Evolutionary conservation across 2,888 invertebrate species (phyloP), one percentile per base, ranked within the genome.

Genomic region (Megamerina dolium): DNA sequence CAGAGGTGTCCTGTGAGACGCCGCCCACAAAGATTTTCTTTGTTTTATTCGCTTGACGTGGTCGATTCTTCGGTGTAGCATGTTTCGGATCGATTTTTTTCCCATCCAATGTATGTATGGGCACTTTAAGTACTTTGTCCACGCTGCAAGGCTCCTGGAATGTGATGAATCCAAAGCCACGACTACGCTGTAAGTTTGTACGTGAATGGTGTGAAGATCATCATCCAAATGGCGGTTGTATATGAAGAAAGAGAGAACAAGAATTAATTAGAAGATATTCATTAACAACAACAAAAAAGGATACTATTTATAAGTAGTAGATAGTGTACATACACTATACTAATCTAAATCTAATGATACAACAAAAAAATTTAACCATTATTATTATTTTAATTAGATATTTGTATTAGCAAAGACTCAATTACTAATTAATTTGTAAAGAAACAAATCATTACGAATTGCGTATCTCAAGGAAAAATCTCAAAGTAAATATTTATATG

Each of bases 31-130:
- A 91, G 55, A 91, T 91, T 76, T 91, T 91, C 75, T 90, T 91
- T 57, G 88, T 89, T 63, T 88, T 86, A 67, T 87, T 88, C 42
- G 87, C 85, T 61, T 80, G 81, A 59, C 87, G 84, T 31, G 89
- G 88, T 26, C 89, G 81, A 56, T 89, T 90, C 72, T 91, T 90
- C 52, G 90, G 91, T 38, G 91, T 91, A 45, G 91, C 91, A 75
- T 91, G 90, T 66, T 92, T 92, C 45, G 92, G 92, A 70, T 92
- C 92, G 70, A 92, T 92, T 73, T 91, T 88, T 74, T 92, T 92
- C 52, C 91, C 91, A 73, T 92, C 91, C 56, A 92, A 77, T 40
- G 89, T 89, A 77, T 91, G 90, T 53, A 89, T 86, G 45, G 89
- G 89, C 56, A 90, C 87, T 60, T 89, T 88, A 43, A 92, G 79